phyloP scores from a whole-genome alignment of 2,797 vertebrate genomes.

The Labroides dimidiatus region DNA sequence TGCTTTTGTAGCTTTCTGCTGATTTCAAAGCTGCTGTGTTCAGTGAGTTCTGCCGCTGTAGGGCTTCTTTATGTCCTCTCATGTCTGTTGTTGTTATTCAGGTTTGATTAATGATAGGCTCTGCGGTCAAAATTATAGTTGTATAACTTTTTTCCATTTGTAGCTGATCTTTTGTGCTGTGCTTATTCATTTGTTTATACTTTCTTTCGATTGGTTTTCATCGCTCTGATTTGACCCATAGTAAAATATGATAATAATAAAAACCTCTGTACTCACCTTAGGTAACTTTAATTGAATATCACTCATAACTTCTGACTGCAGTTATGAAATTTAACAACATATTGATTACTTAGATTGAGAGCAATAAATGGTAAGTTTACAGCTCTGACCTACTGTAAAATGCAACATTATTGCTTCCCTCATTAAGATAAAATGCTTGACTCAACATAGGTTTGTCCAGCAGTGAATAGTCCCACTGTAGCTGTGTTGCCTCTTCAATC shows the following conservation, averaged over 20 bases:
- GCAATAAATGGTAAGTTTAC: not conserved
- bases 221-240: not conserved
- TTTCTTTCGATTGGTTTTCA: too few species aligned
- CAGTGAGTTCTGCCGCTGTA: not conserved
- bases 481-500: not conserved
- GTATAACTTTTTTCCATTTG: not conserved
- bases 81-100: conserved; percentile 6
- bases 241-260: not conserved
- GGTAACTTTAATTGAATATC: conserved; percentile 2
- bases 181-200: not conserved
- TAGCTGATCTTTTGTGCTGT: not conserved
- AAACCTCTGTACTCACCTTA: not conserved
- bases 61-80: conserved; percentile 14
- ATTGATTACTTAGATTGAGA: not conserved
- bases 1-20: too few species aligned
- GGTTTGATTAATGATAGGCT: not conserved
- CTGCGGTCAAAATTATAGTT: conserved; percentile 21
- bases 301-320: not conserved
- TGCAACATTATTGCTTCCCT: conserved; percentile 11
- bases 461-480: not conserved
- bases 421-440: not conserved
- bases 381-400: not conserved
- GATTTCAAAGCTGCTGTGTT: conserved; percentile 5
- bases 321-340: not conserved
- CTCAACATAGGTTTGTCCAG: not conserved